Percentiles rank a stretch among this genome's conserved stretches.
These are phyloP conservation scores for Brachionus manjavacas DNA, from an alignment of 1,140 invertebrate genomes.

Conservation along the genomic window DNA sequence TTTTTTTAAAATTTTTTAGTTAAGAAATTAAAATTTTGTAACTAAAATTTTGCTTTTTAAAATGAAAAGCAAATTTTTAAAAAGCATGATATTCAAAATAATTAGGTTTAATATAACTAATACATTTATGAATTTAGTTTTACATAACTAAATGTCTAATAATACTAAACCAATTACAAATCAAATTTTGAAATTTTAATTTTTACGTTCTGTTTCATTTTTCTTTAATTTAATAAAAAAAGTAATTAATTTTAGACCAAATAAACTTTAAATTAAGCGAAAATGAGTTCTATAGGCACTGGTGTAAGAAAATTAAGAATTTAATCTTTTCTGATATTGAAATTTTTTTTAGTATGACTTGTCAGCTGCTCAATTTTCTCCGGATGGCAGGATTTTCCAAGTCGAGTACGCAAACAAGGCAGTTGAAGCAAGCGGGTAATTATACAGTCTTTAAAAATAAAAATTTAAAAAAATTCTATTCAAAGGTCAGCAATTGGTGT, in stretches of 20 bases:
- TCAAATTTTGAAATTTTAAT: constrained; percentile 29
- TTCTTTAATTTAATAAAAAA: background rate
- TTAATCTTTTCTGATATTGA: no score
- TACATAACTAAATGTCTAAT: background rate
- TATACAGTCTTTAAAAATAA: background rate
- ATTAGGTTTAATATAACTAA: background rate
- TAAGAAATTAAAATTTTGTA: background rate
- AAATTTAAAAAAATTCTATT: constrained; percentile 44
- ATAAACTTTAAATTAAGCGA: background rate
- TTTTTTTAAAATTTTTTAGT: no score
- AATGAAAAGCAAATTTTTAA: background rate
- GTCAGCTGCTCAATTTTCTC: constrained; percentile 98
- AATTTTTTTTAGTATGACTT: constrained; percentile 81
- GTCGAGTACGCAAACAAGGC: constrained; percentile 99
- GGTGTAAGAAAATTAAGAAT: background rate
- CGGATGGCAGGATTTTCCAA: constrained; percentile 96
- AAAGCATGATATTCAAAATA: background rate
- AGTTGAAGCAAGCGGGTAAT: constrained; percentile 90
- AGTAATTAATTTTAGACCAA: background rate
- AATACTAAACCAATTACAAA: constrained; percentile 22
- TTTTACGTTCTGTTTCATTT: background rate
- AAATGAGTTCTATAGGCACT: constrained; percentile 42
- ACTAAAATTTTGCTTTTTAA: background rate
- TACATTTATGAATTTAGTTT: constrained; percentile 11
- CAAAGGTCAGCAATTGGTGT: constrained; percentile 82